Evolutionary conservation across 2,797 vertebrate species (phyloP), one percentile per base, ranked within the genome.

Genomic region (Intellagama lesueurii): DNA sequence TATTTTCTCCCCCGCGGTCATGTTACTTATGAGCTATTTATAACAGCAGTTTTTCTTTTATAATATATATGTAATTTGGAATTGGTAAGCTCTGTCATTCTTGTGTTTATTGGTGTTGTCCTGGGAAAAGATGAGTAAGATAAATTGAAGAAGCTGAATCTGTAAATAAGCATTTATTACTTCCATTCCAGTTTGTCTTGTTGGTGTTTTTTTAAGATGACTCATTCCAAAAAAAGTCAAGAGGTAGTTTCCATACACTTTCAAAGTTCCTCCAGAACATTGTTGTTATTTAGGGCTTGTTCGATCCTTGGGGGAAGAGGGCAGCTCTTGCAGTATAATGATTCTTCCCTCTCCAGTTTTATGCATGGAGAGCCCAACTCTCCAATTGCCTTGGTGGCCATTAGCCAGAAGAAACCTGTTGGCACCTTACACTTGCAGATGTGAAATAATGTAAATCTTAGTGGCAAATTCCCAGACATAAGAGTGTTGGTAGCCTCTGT

Each of bases 61-160:
- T 64, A 30, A 17, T 64, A 17, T 83, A 32, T 60, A 64, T 83
- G 73, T 66, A 77, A 70, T 73, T n/a, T 44, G 11, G 85, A 87
- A 81, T 87, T 88, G 88, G 80, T 26, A 89, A 1, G 0, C 88
- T 88, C n/a, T 88, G 84, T 68, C 64, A 60, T 89, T 79, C 0
- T 2, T 69, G 91, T 89, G 83, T 87, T 4, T 66, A 76, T 78
- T 60, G 81, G 92, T 90, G n/a, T 32, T 83, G 47, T 44, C 81
- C 85, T 32, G 40, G 91, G 26, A n/a, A 83, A 8, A 7, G 68
- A 75, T 64, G 66, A 30, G 7, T 75, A 35, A 81, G 69, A 78
- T 44, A 73, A 90, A 89, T 78, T 35, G 49, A 79, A 73, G 7
- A 26, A 69, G n/a, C 85, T 91, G 92, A 52, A 70, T 56, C 52